Conservation (phyloP, 2,113 vertebrate species). For the Entelurus aequoreus region DNA sequence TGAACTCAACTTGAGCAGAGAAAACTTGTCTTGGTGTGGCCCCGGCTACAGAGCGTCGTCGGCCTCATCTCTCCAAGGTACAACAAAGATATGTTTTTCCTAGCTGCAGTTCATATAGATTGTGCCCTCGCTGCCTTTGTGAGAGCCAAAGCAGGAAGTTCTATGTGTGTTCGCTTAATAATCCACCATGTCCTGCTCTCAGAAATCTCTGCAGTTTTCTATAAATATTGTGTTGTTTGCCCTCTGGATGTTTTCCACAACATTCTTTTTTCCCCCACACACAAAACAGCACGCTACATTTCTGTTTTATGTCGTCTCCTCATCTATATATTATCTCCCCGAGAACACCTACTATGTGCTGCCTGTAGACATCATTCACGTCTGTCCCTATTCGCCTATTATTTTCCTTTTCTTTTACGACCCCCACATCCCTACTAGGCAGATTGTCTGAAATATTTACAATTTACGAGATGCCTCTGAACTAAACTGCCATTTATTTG, state of each 20-base stretch:
- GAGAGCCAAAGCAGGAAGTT: slow-evolving; percentile 4
- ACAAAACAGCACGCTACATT: slow-evolving; percentile 2
- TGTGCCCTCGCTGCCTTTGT: slow-evolving; percentile 9
- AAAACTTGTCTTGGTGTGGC: slow-evolving; percentile 34
- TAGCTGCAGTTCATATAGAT: slow-evolving; percentile 17
- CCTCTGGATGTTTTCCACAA: slow-evolving; percentile 11
- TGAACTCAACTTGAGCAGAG: slow-evolving; percentile 37
- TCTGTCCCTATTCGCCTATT: neutral
- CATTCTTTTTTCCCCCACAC: slow-evolving; percentile 15
- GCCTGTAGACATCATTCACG: neutral
- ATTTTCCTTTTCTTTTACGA: neutral
- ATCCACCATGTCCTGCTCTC: slow-evolving; percentile 10
- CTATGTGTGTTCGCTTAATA: slow-evolving; percentile 14
- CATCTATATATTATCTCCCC: neutral
- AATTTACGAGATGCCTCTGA: neutral
- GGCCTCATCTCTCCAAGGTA: slow-evolving; percentile 29
- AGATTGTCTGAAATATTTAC: neutral
- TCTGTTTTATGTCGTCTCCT: neutral
- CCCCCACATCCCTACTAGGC: neutral
- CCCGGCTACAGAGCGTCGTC: slow-evolving; percentile 22
- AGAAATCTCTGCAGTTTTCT: slow-evolving; percentile 11
- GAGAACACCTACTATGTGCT: neutral
- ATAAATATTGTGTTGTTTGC: slow-evolving; percentile 19
- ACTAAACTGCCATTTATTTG: too few species aligned
- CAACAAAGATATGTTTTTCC: slow-evolving; percentile 16